Evolutionary conservation across 2,797 vertebrate species (phyloP).

Genomic region (Neosalanx taihuensis): DNA sequence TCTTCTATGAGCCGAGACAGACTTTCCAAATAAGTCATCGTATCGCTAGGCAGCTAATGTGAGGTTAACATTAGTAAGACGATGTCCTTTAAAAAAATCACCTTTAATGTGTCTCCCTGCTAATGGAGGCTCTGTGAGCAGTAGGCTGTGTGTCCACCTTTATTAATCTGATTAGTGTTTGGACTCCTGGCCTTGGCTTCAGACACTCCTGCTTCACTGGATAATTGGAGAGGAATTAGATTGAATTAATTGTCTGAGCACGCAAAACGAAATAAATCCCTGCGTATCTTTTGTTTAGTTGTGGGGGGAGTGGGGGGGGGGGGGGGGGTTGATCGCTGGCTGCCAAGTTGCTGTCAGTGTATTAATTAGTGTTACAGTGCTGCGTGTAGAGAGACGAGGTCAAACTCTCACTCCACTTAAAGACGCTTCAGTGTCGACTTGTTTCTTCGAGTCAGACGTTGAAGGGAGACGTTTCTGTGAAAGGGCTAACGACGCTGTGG

Average conservation of each 20-base stretch:
- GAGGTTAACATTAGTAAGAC: not conserved
- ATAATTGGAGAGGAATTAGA: constrained; percentile 52
- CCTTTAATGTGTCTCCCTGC: constrained; percentile 17
- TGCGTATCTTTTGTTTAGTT: constrained; percentile 40
- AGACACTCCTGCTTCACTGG: constrained; percentile 33
- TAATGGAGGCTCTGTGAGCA: constrained; percentile 7
- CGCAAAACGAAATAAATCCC: constrained; percentile 36
- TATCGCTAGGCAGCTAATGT: not conserved
- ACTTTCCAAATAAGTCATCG: not conserved
- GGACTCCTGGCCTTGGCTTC: constrained; percentile 30
- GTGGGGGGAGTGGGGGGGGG: not conserved
- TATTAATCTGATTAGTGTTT: constrained; percentile 34
- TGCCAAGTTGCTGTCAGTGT: constrained; percentile 35
- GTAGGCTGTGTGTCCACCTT: constrained; percentile 27
- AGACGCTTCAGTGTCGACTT: constrained; percentile 23
- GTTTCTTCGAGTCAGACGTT: constrained; percentile 27
- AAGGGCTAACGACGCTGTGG: constrained; percentile 19
- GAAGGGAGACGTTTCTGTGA: constrained; percentile 20
- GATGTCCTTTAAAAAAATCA: not conserved
- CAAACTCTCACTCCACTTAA: constrained; percentile 27
- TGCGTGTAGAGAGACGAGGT: constrained; percentile 32
- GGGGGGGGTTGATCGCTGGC: constrained; percentile 27
- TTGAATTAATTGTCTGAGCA: constrained; percentile 48
- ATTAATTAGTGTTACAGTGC: constrained; percentile 47
- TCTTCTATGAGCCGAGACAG: not conserved